Conservation (phyloP, 2,113 vertebrate species). For the Apteryx owenii region DNA sequence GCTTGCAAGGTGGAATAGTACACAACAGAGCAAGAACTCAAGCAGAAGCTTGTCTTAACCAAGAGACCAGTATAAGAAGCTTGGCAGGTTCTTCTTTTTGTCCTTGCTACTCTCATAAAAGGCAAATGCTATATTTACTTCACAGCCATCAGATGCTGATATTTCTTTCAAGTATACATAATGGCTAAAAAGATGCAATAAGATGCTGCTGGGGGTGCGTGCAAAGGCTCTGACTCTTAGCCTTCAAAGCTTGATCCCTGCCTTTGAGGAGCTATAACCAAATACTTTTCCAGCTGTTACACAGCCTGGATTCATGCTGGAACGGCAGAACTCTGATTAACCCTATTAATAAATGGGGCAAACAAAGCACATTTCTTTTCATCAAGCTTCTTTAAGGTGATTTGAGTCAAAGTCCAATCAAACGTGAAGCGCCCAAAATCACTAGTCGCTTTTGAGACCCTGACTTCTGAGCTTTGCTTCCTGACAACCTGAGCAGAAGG, state of each 20-base stretch:
- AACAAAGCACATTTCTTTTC: neutral
- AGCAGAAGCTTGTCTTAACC: neutral
- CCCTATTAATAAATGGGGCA: neutral
- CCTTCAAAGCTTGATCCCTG: neutral
- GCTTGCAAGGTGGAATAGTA: neutral
- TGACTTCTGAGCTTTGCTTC: neutral
- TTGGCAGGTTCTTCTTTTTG: neutral
- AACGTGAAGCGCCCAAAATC: neutral
- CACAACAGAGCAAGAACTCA: neutral
- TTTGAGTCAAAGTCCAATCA: neutral
- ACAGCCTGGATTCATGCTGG: neutral
- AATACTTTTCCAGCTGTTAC: neutral
- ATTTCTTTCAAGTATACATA: neutral
- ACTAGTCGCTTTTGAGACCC: neutral
- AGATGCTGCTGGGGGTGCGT: neutral
- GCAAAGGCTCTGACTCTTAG: neutral
- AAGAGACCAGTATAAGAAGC: neutral
- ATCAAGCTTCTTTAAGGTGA: neutral
- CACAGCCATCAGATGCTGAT: neutral
- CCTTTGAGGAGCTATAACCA: neutral
- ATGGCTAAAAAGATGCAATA: neutral
- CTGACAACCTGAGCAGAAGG: neutral
- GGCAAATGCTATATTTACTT: neutral
- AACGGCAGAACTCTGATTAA: neutral
- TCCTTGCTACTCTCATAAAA: neutral